Base-by-base conservation (phyloP, 1,140 invertebrate species). In the Stenopsyche tienmushanensis region DNA sequence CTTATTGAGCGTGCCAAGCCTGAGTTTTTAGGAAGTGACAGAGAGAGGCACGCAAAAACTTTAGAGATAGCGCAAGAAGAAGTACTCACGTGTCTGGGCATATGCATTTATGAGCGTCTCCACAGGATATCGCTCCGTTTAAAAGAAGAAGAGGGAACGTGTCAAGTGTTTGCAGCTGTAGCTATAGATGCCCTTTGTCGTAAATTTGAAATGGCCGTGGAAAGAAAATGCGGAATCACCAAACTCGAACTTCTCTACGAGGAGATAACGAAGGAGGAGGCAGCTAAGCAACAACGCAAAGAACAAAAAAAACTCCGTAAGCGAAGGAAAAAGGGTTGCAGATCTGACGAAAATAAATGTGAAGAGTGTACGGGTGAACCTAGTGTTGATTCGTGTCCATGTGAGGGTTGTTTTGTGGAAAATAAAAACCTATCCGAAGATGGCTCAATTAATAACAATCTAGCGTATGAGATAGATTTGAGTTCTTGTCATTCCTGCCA, bases 51-150 rank as follows among this genome's bases (percentile, higher is more conserved):
- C 79, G 94, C 94, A 0, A 97, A 96, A 80, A 96, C 94, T 7
- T 77, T 96, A 66, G 94, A 96, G 82, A 94, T 96, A 72, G 94
- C 94, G 71, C 94, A 97, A 80, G 93, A 96, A 78, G 94, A 97
- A 82, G 93, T 96, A 44, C 81, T 97, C 57, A 96, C 92, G 0
- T 96, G 94, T 76, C 83, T 96, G 47, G 94, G 94, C 10, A 90
- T 96, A 76, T 94, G 93, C 77, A 86, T 96, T 55, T 93, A 94
- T 73, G 93, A 96, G 74, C 81, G 93, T 47, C 81, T 97, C 13
- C 90, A 94, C 76, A 84, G 88, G 66, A 89, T 96, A 60, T 89
- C 93, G 72, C 85, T 93, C 64, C 86, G 92, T 59, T 82, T 96
- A 67, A 85, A 88, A 58, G 92, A 94, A 76, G 93, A 95, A 77